Evolutionary conservation across 2,888 invertebrate species (phyloP).

Genomic region (Spilarctia lutea): DNA sequence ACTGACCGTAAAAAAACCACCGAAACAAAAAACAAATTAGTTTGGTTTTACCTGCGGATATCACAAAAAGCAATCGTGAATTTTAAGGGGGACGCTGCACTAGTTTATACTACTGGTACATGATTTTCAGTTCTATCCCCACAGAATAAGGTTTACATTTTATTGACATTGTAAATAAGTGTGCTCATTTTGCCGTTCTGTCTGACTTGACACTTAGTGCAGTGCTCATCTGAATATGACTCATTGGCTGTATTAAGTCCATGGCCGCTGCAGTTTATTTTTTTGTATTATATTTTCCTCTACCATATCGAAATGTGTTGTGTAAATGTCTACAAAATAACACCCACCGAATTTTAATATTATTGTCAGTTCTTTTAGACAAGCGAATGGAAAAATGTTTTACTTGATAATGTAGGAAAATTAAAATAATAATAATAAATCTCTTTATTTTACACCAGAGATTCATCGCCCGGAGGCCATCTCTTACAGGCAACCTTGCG

Average conservation of each 20-base stretch:
- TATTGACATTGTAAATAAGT: neutral
- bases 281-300: neutral
- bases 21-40: neutral
- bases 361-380: neutral
- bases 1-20: neutral
- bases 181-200: neutral
- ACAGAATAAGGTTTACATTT: neutral
- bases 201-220: neutral
- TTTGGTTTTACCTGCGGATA: slow-evolving; percentile 1
- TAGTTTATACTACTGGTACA: neutral
- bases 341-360: neutral
- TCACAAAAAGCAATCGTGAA: neutral
- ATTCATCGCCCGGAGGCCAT: no score
- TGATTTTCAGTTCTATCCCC: neutral
- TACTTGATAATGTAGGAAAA: neutral
- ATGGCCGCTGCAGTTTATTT: slow-evolving; percentile 4
- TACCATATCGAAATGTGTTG: neutral
- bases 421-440: no score
- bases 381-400: neutral
- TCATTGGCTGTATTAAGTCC: slow-evolving; percentile 3
- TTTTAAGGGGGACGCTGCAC: neutral
- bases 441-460: no score
- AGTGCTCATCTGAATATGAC: slow-evolving; percentile 6
- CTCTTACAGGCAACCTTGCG: no score
- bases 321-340: neutral